These are phyloP conservation scores for Acanthosepion esculentum DNA, from an alignment of 2,888 invertebrate genomes.

Conservation along the genomic window DNA sequence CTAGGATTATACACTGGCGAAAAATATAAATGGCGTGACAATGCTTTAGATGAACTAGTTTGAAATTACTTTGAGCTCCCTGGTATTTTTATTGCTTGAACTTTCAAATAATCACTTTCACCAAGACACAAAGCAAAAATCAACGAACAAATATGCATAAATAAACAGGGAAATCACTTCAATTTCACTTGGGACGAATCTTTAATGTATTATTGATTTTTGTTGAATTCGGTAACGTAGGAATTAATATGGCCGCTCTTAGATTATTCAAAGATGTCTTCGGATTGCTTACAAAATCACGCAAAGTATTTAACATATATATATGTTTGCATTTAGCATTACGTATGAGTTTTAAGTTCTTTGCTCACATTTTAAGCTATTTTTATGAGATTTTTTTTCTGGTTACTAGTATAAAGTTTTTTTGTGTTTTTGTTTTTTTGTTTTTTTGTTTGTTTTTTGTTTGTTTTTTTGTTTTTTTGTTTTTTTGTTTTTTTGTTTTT, in stretches of 20 bases:
- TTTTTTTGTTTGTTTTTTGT: too few relatives aligned
- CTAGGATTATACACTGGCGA: too few relatives aligned
- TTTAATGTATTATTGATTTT: not conserved
- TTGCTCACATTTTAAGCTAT: not conserved
- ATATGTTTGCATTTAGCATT: not conserved
- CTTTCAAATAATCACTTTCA: not conserved
- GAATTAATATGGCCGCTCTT: not conserved
- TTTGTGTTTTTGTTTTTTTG: not conserved
- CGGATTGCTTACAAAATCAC: slow-evolving; percentile 12
- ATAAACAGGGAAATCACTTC: not conserved
- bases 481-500: not conserved
- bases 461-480: not conserved
- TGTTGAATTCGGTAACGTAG: not conserved
- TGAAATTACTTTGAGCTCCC: too few relatives aligned
- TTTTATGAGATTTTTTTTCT: not conserved
- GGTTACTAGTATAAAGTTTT: not conserved
- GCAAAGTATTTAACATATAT: slow-evolving; percentile 20
- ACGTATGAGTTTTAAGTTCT: not conserved
- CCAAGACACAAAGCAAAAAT: not conserved
- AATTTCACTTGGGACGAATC: not conserved
- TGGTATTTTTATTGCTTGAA: too few relatives aligned
- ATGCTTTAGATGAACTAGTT: too few relatives aligned
- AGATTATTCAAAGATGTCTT: slow-evolving; percentile 33
- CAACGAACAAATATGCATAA: not conserved
- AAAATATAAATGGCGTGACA: too few relatives aligned